phyloP scores from a whole-genome alignment of 2,888 invertebrate species.

The Cybosia mesomella region DNA sequence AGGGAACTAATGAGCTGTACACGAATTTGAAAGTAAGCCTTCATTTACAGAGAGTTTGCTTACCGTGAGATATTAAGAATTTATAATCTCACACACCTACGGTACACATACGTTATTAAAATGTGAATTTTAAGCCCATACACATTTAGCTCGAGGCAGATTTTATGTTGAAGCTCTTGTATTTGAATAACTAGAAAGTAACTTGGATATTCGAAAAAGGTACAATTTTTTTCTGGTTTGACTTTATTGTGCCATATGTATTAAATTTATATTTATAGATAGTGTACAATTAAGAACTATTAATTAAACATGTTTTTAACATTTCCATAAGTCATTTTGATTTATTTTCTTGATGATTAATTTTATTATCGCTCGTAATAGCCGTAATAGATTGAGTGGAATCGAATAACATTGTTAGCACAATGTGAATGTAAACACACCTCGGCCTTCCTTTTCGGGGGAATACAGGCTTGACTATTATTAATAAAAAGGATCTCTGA shows the following conservation, averaged over 20 bases:
- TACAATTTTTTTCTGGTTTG: too few relatives aligned
- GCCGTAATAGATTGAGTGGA: too few relatives aligned
- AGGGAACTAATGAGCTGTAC: conserved; percentile 36
- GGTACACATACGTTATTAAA: conserved; percentile 18
- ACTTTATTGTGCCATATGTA: too few relatives aligned
- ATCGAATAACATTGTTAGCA: background rate
- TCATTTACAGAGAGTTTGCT: conserved; percentile 25
- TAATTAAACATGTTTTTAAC: too few relatives aligned
- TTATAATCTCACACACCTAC: conserved; percentile 35
- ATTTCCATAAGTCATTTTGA: too few relatives aligned
- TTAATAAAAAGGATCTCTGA: too few relatives aligned
- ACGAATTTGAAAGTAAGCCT: conserved; percentile 40
- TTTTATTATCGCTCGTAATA: too few relatives aligned
- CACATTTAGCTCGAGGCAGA: background rate
- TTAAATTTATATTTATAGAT: too few relatives aligned
- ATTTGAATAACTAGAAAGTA: background rate
- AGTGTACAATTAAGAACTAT: too few relatives aligned
- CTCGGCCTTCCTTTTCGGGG: background rate
- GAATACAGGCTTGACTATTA: background rate
- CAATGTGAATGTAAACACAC: background rate
- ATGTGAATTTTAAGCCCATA: conserved; percentile 13
- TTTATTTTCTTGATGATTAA: too few relatives aligned
- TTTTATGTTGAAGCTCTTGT: too few relatives aligned
- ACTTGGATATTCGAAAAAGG: background rate
- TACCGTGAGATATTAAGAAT: conserved; percentile 39